Percentiles rank a stretch among this genome's conserved stretches.
phyloP scores from a whole-genome alignment of 35 echinoderm and acorn worm genomes.

The Acanthaster planci region DNA sequence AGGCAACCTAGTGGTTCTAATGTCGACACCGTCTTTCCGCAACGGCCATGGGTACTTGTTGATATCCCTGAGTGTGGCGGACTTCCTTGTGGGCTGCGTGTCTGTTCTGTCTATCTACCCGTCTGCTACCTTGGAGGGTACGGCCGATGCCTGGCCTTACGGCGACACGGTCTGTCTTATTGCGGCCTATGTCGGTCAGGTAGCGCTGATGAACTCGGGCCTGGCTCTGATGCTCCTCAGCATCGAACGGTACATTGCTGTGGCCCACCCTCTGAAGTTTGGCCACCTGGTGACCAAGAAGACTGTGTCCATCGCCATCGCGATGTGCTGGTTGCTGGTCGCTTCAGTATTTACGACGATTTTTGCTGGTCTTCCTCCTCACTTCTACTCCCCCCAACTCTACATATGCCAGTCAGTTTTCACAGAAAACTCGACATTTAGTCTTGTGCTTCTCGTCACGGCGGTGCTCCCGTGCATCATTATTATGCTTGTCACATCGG shows the following conservation, averaged over 20 bases:
- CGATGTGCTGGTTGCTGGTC: background rate
- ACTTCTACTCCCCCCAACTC: background rate
- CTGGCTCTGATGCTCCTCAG: constrained; percentile 38
- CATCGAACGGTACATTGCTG: constrained; percentile 57
- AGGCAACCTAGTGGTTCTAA: background rate
- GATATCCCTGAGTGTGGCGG: constrained; percentile 40
- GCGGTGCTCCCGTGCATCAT: background rate
- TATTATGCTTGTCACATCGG: background rate
- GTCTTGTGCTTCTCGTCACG: background rate
- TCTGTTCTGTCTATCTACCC: constrained; percentile 47
- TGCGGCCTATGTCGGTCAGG: constrained; percentile 20
- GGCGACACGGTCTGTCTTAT: constrained; percentile 11
- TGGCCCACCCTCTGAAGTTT: constrained; percentile 43
- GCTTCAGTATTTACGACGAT: background rate
- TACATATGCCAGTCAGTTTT: background rate
- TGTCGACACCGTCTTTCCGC: constrained; percentile 25
- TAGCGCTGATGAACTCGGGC: constrained; percentile 38
- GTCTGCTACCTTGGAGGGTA: background rate
- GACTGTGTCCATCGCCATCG: background rate
- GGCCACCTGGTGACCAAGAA: constrained; percentile 3
- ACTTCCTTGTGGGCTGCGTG: constrained; percentile 32
- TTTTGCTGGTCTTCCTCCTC: background rate
- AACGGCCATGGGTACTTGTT: constrained; percentile 48
- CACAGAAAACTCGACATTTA: background rate
- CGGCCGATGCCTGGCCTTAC: constrained; percentile 32